These are phyloP conservation scores for Ichneumoninae sp. DNA, from an alignment of 2,888 invertebrate species.

Conservation along the genomic window DNA sequence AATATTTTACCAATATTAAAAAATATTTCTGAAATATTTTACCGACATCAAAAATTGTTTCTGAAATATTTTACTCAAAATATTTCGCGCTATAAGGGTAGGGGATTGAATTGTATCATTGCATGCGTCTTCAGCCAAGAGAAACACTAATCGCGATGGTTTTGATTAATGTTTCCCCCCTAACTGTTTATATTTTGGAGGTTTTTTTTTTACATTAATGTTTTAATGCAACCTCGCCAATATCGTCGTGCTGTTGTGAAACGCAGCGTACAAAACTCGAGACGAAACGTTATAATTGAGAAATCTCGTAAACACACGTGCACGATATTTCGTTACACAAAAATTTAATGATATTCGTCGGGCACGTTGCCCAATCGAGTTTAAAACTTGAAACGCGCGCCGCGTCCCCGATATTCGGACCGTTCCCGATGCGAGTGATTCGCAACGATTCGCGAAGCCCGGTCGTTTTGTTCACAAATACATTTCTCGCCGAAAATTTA, in stretches of 20 bases:
- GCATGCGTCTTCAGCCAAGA: no score
- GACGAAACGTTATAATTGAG: constrained; percentile 13
- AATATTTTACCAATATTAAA: no score
- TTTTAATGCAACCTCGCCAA: neutral
- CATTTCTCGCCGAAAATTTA: neutral
- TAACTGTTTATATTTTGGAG: no score
- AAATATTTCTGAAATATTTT: no score
- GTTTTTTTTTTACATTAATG: neutral
- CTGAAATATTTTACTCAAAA: no score
- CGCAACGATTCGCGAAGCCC: neutral
- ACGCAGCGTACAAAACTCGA: neutral
- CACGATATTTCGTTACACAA: constrained; percentile 1
- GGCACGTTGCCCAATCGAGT: constrained; percentile 9
- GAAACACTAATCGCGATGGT: no score
- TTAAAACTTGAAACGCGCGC: neutral
- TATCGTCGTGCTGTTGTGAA: constrained; percentile 1
- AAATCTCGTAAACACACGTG: constrained; percentile 30
- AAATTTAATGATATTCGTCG: constrained; percentile 8
- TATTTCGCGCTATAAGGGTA: no score
- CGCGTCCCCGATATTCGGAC: constrained; percentile 4
- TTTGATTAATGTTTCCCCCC: no score
- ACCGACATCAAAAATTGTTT: no score
- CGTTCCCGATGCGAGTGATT: neutral
- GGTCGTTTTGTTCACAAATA: neutral
- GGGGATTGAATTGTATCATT: no score